Base-by-base conservation (phyloP, 1,140 invertebrate genomes). In the Lysiphlebus fabarum region DNA sequence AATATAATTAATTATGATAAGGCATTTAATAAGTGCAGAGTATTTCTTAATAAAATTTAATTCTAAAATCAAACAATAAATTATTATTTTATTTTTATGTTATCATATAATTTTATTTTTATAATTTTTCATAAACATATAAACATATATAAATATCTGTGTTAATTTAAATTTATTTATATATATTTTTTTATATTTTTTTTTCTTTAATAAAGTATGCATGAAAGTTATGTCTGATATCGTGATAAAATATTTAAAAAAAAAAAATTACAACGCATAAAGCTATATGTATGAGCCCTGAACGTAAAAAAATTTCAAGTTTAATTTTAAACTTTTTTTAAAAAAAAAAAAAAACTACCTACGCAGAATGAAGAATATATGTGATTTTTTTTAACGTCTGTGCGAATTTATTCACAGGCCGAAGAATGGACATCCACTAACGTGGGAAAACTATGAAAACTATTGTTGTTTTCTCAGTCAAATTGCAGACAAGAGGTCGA, bases 1-100 rank as follows among this genome's bases (percentile, higher is more conserved):
- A 53, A 48, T 9, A 48, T 37, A 51, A 50, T 7, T 1, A 17
- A 78, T 70, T 67, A 74, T 37, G 69, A 75, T 79, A 80, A 79
- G 77, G 74, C 77, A 80, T 79, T 79, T 77, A 78, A 73, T 75
- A 74, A 80, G 74, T 78, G 77, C 76, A 78, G 77, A 80, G 75
- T 80, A 80, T 80, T 80, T 80, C 78, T 79, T 79, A 80, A 80
- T 80, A 80, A 80, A 49, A 78, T 78, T 73, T 79, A 78, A 70
- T 78, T 74, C 69, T 71, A 68, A 78, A 75, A 77, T 55, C 62
- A 55, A 62, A 40, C 41, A 43, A 63, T 64, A 62, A 59, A n/a
- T 40, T 54, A 44, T 36, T 33, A 38, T 54, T 38, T 59, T 47
- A 53, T 53, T 63, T 63, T 57, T 58, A 37, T 48, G 41, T 57